Evolutionary conservation across 2,797 vertebrate genomes (phyloP).

Genomic region (Thunnus albacares): DNA sequence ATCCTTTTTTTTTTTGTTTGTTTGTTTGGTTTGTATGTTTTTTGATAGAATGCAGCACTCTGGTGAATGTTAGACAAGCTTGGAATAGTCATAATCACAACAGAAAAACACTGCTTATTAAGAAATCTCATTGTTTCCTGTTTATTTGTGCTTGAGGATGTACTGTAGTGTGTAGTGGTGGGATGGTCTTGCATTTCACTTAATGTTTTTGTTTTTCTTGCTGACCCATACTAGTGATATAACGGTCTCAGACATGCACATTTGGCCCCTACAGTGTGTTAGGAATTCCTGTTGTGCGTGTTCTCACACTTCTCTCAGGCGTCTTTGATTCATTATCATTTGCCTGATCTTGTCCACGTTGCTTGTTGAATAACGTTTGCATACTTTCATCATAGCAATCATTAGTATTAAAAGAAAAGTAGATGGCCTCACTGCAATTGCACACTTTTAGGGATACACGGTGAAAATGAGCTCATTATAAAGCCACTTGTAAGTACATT

Average conservation of each 20-base stretch:
- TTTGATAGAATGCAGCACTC: slow-evolving; percentile 92
- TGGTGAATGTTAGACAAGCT: slow-evolving; percentile 91
- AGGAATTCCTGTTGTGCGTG: slow-evolving; percentile 69
- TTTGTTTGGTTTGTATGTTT: slow-evolving; percentile 86
- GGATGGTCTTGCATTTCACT: slow-evolving; percentile 92
- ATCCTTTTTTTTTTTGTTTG: slow-evolving; percentile 73
- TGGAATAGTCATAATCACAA: slow-evolving; percentile 92
- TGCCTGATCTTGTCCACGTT: slow-evolving; percentile 39
- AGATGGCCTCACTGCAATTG: background rate
- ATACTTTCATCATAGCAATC: slow-evolving; percentile 5
- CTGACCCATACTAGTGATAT: slow-evolving; percentile 77
- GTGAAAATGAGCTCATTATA: background rate
- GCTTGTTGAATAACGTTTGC: background rate
- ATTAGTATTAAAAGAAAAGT: slow-evolving; percentile 28
- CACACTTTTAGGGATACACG: background rate
- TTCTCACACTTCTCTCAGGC: slow-evolving; percentile 51
- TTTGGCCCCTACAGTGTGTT: slow-evolving; percentile 64
- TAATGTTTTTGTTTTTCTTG: slow-evolving; percentile 76
- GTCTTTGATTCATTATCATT: slow-evolving; percentile 54
- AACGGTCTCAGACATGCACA: slow-evolving; percentile 67
- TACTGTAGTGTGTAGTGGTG: slow-evolving; percentile 90
- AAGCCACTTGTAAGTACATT: background rate
- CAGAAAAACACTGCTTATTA: slow-evolving; percentile 76
- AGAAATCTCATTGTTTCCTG: slow-evolving; percentile 92
- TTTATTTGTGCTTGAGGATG: slow-evolving; percentile 85